Conservation (phyloP, 1,140 invertebrate species). For the Whitmania pigra region DNA sequence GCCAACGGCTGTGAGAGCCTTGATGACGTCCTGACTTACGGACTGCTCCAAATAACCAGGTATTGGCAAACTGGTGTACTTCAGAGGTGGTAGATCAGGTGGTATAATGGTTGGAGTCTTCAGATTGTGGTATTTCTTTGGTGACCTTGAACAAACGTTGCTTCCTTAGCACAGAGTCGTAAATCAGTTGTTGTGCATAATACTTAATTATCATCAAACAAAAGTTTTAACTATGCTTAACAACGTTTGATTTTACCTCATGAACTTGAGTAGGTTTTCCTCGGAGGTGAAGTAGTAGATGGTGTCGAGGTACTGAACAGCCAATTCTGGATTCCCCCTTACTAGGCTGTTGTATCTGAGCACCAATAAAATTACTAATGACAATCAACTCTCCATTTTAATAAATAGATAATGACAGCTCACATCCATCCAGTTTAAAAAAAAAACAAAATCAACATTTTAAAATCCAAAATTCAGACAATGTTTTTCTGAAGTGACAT, state of each 20-base stretch:
- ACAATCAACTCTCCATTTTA: neutral
- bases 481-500: neutral
- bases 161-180: neutral
- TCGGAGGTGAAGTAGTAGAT: conserved; percentile 37
- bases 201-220: neutral
- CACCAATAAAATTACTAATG: no score
- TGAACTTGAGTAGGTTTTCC: conserved; percentile 40
- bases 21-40: conserved; percentile 36
- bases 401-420: neutral
- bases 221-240: no score
- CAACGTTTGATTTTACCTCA: conserved; percentile 33
- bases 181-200: neutral
- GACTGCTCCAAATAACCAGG: conserved; percentile 43
- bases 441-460: neutral
- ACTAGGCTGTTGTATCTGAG: conserved; percentile 37
- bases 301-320: conserved; percentile 37
- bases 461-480: neutral
- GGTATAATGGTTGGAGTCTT: conserved; percentile 43
- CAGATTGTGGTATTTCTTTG: conserved; percentile 38
- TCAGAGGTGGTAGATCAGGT: conserved; percentile 34
- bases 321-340: conserved; percentile 36
- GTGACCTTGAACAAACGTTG: conserved; percentile 30
- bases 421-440: neutral
- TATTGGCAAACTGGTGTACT: conserved; percentile 37
- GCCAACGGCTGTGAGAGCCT: conserved; percentile 39